These are phyloP conservation scores for Myathropa florea DNA, from an alignment of 2,888 invertebrate genomes.

Conservation along the genomic window DNA sequence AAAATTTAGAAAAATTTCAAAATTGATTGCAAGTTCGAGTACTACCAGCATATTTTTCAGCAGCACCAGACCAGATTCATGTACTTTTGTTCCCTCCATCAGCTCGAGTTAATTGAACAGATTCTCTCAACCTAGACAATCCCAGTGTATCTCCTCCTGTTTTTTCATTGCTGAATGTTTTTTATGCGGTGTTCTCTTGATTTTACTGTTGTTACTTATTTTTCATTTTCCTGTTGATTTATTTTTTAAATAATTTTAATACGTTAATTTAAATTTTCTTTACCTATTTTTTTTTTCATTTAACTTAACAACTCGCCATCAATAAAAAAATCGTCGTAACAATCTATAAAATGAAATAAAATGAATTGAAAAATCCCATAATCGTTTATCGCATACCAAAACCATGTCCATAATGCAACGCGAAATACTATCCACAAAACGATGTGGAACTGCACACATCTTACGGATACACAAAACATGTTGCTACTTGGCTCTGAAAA, in stretches of 20 bases:
- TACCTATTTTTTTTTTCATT: slow-evolving; percentile 83
- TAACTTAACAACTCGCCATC: slow-evolving; percentile 73
- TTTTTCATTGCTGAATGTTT: slow-evolving; percentile 56
- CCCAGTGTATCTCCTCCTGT: slow-evolving; percentile 11
- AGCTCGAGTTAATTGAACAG: background rate
- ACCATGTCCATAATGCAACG: slow-evolving; percentile 29
- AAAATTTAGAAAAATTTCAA: slow-evolving; percentile 22
- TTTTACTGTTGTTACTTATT: background rate
- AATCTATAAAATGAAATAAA: slow-evolving; percentile 28
- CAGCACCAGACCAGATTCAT: background rate
- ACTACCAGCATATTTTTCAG: background rate
- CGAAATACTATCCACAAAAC: slow-evolving; percentile 32
- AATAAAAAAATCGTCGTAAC: slow-evolving; percentile 47
- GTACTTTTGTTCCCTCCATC: background rate
- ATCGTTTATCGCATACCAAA: slow-evolving; percentile 47
- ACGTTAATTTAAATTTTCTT: slow-evolving; percentile 77
- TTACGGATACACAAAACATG: slow-evolving; percentile 11
- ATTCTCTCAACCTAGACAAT: slow-evolving; percentile 17
- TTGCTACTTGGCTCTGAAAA: background rate
- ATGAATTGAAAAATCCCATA: slow-evolving; percentile 45
- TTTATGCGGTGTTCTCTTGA: slow-evolving; percentile 8
- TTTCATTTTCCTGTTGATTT: slow-evolving; percentile 15
- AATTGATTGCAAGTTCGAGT: slow-evolving; percentile 1
- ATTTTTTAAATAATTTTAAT: slow-evolving; percentile 52
- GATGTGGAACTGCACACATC: slow-evolving; percentile 32